These are phyloP conservation scores for Coilia nasus DNA, from an alignment of 2,797 vertebrate species.

Conservation along the genomic window DNA sequence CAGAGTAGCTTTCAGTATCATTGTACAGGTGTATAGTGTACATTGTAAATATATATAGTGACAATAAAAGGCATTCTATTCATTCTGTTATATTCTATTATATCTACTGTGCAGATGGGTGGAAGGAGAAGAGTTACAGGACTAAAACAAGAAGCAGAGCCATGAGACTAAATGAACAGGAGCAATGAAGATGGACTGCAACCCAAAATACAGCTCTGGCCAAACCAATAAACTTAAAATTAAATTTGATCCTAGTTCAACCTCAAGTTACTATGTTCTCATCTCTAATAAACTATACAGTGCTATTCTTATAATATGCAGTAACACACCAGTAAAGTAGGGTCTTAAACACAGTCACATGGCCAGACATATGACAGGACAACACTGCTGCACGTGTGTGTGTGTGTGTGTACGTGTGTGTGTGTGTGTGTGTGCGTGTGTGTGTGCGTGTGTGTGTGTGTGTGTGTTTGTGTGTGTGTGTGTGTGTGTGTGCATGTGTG, in stretches of 20 bases:
- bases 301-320: slow-evolving; percentile 34
- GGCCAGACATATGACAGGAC: slow-evolving; percentile 19
- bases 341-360: slow-evolving; percentile 42
- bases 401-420: slow-evolving; percentile 32
- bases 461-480: slow-evolving; percentile 34
- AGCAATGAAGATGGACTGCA: not conserved
- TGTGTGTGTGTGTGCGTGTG: not conserved
- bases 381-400: slow-evolving; percentile 33
- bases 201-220: not conserved
- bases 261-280: slow-evolving; percentile 17
- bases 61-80: too few species aligned
- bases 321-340: slow-evolving; percentile 39
- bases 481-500: not conserved
- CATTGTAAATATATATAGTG: too few species aligned
- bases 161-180: not conserved
- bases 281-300: slow-evolving; percentile 40
- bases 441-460: slow-evolving; percentile 18
- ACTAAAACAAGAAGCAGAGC: not conserved
- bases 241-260: slow-evolving; percentile 26
- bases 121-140: not conserved
- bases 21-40: too few species aligned
- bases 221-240: slow-evolving; percentile 37
- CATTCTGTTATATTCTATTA: too few species aligned
- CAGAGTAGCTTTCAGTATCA: too few species aligned
- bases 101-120: too few species aligned